Evolutionary conservation across 2,113 vertebrate species (phyloP).

Genomic region (Megalops atlanticus): DNA sequence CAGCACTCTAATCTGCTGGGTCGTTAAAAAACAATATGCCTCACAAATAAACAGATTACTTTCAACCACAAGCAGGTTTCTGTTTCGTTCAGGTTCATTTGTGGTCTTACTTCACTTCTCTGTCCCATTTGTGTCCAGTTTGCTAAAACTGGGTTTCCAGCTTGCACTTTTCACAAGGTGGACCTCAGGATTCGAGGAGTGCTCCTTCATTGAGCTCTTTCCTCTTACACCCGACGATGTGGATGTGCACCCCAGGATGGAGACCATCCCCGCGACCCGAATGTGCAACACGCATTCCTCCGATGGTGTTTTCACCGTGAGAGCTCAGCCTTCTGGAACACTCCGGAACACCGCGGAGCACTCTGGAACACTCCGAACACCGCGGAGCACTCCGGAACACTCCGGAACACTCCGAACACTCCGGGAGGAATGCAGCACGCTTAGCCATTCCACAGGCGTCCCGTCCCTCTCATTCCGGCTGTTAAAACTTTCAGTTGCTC

Average conservation of each 20-base stretch:
- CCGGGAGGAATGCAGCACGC: slow-evolving; percentile 64
- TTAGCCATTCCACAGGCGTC: slow-evolving; percentile 69
- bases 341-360: too few species aligned
- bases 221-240: slow-evolving; percentile 23
- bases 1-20: background rate
- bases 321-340: slow-evolving; percentile 29
- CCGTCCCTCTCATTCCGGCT: slow-evolving; percentile 40
- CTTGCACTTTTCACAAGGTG: background rate
- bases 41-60: background rate
- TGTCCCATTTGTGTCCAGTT: too few species aligned
- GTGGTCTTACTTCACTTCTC: background rate
- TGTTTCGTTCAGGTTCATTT: background rate
- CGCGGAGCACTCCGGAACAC: background rate
- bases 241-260: slow-evolving; percentile 29
- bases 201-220: too few species aligned
- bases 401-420: slow-evolving; percentile 55
- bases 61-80: background rate
- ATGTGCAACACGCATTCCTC: slow-evolving; percentile 23
- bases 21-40: background rate
- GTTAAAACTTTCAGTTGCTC: slow-evolving; percentile 69
- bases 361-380: too few species aligned
- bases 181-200: slow-evolving; percentile 20
- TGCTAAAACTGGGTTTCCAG: too few species aligned
- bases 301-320: slow-evolving; percentile 27
- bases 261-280: slow-evolving; percentile 36